These are phyloP conservation scores for Notolabrus celidotus DNA, from an alignment of 2,797 vertebrate species.

Conservation along the genomic window DNA sequence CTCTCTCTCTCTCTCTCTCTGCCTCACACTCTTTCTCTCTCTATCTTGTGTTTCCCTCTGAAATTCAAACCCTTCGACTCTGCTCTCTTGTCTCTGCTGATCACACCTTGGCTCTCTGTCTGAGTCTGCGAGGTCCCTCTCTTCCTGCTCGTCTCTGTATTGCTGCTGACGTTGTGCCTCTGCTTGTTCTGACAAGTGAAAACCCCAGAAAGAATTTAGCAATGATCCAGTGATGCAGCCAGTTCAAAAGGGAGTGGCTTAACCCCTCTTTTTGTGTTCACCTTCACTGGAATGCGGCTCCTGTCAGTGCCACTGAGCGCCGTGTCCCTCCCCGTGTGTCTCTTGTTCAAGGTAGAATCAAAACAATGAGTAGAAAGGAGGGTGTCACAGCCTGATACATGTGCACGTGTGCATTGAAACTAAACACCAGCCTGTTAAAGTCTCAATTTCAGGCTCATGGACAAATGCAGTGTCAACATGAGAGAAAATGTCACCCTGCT, in stretches of 20 bases:
- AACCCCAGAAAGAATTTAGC: constrained; percentile 86
- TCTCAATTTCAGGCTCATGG: background rate
- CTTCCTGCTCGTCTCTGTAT: constrained; percentile 37
- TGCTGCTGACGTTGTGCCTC: constrained; percentile 85
- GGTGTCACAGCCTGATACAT: constrained; percentile 29
- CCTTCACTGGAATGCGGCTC: constrained; percentile 81
- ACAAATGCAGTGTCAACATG: too few relatives aligned
- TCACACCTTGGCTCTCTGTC: constrained; percentile 29
- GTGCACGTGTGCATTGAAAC: background rate
- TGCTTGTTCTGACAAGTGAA: constrained; percentile 87
- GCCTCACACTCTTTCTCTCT: constrained; percentile 45
- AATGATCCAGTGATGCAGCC: constrained; percentile 80
- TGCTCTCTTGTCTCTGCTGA: constrained; percentile 8
- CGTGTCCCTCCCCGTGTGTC: constrained; percentile 35
- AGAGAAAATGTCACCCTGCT: too few relatives aligned
- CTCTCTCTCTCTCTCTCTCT: constrained; percentile 22
- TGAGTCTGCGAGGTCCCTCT: constrained; percentile 27
- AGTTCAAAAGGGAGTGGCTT: constrained; percentile 81
- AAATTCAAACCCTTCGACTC: constrained; percentile 59
- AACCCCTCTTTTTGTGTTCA: constrained; percentile 76
- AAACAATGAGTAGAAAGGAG: constrained; percentile 50
- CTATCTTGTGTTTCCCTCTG: constrained; percentile 52
- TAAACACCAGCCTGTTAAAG: background rate
- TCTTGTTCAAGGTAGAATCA: constrained; percentile 38
- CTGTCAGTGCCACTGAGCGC: constrained; percentile 60